Conservation (phyloP, 2,888 invertebrate species). For the Unio pictorum region DNA sequence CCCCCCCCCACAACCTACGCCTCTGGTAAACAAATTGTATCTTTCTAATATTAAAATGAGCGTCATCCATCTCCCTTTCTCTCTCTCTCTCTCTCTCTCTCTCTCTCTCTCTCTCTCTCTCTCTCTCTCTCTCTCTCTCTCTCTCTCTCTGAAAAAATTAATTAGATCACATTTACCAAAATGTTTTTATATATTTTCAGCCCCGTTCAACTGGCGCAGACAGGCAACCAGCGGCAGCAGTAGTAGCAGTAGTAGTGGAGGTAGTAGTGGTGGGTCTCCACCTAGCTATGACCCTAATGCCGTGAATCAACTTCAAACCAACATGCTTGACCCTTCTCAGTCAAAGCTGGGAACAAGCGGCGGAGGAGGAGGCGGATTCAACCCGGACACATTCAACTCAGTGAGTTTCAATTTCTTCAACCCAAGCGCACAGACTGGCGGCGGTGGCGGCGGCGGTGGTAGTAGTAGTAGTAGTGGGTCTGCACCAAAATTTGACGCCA, state of each 20-base stretch:
- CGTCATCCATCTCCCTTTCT: too few relatives aligned
- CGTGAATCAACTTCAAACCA: constrained; percentile 37
- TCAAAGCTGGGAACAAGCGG: constrained; percentile 30
- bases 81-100: too few relatives aligned
- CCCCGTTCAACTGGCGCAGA: too few relatives aligned
- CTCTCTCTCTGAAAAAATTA: too few relatives aligned
- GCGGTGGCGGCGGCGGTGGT: neutral
- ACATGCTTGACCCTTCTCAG: constrained; percentile 39
- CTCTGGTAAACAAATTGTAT: too few relatives aligned
- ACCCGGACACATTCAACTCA: constrained; percentile 36
- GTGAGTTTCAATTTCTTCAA: constrained; percentile 36
- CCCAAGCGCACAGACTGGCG: constrained; percentile 25
- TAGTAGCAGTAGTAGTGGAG: neutral
- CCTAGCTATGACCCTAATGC: constrained; percentile 43
- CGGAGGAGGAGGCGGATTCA: constrained; percentile 5
- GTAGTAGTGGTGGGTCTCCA: constrained; percentile 11
- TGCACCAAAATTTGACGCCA: constrained; percentile 39
- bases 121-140: too few relatives aligned
- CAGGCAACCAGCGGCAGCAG: neutral
- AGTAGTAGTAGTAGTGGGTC: constrained; percentile 1
- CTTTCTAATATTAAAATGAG: too few relatives aligned
- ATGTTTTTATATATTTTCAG: too few relatives aligned
- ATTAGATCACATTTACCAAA: too few relatives aligned
- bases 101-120: too few relatives aligned
- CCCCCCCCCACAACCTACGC: too few relatives aligned